Percentiles rank a stretch among this genome's conserved stretches.
These are phyloP conservation scores for Anas bahamensis DNA, from an alignment of 2,797 vertebrate species.

Conservation along the genomic window DNA sequence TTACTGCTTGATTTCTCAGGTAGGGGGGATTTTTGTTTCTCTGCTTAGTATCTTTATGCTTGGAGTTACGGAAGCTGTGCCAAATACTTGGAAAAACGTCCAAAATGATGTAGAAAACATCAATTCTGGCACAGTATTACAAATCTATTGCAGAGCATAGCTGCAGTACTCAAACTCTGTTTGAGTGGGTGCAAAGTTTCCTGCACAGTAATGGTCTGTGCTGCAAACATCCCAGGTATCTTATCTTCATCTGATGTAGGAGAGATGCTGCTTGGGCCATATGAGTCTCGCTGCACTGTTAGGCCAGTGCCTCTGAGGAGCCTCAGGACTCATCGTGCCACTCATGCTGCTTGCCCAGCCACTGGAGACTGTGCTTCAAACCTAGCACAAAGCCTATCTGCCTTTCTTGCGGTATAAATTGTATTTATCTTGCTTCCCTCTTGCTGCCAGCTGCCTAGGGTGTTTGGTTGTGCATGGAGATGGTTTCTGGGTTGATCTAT, in stretches of 20 bases:
- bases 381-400: background rate
- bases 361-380: constrained; percentile 6
- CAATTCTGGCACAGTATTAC: background rate
- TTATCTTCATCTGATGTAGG: background rate
- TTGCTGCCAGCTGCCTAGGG: background rate
- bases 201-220: background rate
- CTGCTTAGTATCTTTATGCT: background rate
- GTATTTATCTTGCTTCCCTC: constrained; percentile 9
- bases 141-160: background rate
- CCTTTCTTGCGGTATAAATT: constrained; percentile 8
- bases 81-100: background rate
- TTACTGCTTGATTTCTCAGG: background rate
- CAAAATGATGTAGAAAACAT: background rate
- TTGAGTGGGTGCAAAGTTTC: background rate
- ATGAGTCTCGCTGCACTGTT: background rate
- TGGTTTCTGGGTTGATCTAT: background rate
- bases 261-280: constrained; percentile 21
- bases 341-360: background rate
- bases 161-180: background rate
- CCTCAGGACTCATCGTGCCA: too few species aligned
- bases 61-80: background rate
- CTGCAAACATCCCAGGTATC: background rate
- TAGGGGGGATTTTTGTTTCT: background rate
- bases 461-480: background rate
- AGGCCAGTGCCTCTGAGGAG: constrained; percentile 32